phyloP scores from a whole-genome alignment of 2,888 invertebrate genomes.

The Zaprionus obscuricornis region DNA sequence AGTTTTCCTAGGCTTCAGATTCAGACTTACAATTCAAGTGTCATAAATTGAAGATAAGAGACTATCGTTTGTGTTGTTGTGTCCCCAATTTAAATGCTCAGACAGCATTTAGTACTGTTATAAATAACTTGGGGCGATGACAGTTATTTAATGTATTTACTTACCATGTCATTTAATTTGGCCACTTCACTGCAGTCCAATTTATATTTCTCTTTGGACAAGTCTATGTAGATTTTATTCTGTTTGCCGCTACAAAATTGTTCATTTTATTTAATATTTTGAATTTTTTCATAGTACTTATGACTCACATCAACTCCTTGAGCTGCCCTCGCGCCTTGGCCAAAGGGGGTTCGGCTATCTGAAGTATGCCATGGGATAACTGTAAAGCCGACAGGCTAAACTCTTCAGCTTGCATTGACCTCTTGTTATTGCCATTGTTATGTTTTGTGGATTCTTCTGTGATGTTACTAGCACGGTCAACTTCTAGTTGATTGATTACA shows the following conservation, averaged over 20 bases:
- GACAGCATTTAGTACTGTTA: constrained; percentile 1
- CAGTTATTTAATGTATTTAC: constrained; percentile 13
- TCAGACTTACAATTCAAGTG: constrained; percentile 3
- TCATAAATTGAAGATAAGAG: constrained; percentile 24
- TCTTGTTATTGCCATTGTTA: constrained; percentile 16
- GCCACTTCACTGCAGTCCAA: constrained; percentile 79
- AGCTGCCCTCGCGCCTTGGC: constrained; percentile 72
- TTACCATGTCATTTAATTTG: constrained; percentile 80
- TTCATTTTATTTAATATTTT: not conserved
- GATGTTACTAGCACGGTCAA: constrained; percentile 4
- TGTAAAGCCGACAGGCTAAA: constrained; percentile 69
- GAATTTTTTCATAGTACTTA: not conserved
- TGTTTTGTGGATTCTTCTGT: constrained; percentile 1
- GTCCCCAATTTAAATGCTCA: constrained; percentile 25
- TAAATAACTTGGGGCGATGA: not conserved
- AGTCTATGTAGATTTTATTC: constrained; percentile 81
- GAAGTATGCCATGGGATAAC: constrained; percentile 74
- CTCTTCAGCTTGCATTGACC: too few species aligned
- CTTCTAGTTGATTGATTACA: constrained; percentile 49
- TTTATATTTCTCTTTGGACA: constrained; percentile 81
- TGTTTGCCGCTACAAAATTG: constrained; percentile 75
- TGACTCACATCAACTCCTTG: constrained; percentile 80
- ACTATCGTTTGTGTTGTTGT: too few species aligned
- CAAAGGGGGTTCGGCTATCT: constrained; percentile 79
- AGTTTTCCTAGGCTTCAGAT: too few species aligned